Base-by-base conservation (phyloP, 2,888 invertebrate genomes). In the Apamea sordens region DNA sequence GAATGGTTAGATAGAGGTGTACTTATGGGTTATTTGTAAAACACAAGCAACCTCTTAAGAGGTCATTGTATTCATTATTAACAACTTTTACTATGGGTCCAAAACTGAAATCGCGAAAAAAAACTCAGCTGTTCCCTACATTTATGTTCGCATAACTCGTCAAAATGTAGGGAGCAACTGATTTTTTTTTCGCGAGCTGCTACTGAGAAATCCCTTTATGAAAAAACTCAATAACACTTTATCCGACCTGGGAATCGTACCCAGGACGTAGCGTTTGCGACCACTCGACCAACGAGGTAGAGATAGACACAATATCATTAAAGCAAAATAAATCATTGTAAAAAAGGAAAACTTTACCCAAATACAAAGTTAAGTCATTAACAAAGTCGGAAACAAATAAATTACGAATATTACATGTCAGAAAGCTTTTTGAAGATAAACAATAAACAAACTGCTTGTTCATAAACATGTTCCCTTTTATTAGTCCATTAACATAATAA, bases 401-500 rank as follows among this genome's bases (percentile, higher is more conserved):
- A 82, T 76, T 81, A 81, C 10, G 32, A 71, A 44, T 65, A 80
- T 61, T 32, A 76, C 44, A 44, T 3, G 36, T 36, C 61, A 63
- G 36, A 76, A 71, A 71, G 81, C 67, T 77, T 70, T 82, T 69
- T 59, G n/a, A 70, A 73, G 36, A 68, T 71, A 73, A 81, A 76
- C 63, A 75, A 70, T 50, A 68, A 56, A 56, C 47, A 76, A 15
- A 8, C 8, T 44, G 47, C 56, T 61, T 61, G 50, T 71, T 65
- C 67, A 76, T 76, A 79, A 85, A 79, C 41, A 80, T n/a, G 65
- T 79, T 83, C 21, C 32, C 15, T 65, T 76, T 74, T 73, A 77
- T 67, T 64, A 67, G 50, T 32, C 78, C 71, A 76, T 82, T 77
- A 77, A 73, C 77, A 69, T 80, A 79, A 73, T 77, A 28, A 74